phyloP scores from a whole-genome alignment of 1,140 invertebrate species.

The Helicoverpa armigera region DNA sequence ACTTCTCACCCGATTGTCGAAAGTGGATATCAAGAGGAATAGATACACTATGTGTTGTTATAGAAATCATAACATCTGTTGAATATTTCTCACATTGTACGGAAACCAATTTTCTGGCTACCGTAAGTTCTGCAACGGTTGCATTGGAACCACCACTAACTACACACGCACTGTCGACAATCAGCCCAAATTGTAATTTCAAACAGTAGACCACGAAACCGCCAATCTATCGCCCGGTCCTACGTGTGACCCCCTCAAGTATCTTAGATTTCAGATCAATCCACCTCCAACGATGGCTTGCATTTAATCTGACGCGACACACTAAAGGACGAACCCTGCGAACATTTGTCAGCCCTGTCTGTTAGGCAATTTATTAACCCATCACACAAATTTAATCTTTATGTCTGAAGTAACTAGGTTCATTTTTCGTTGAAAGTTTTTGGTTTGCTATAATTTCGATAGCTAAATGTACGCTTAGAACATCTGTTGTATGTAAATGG shows the following conservation, averaged over 20 bases:
- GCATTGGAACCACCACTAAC: too few species aligned
- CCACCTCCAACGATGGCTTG: slow-evolving; percentile 47
- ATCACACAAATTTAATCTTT: slow-evolving; percentile 4
- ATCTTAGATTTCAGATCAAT: slow-evolving; percentile 49
- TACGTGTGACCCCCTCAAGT: slow-evolving; percentile 16
- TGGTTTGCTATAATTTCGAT: slow-evolving; percentile 38
- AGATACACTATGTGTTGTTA: too few species aligned
- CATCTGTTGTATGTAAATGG: slow-evolving; percentile 48
- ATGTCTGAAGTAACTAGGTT: neutral
- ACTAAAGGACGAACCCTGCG: slow-evolving; percentile 55
- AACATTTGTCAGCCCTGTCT: slow-evolving; percentile 56
- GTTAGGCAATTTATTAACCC: slow-evolving; percentile 25
- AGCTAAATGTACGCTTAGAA: slow-evolving; percentile 40
- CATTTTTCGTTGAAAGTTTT: neutral
- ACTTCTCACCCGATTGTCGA: too few species aligned
- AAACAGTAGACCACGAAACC: neutral
- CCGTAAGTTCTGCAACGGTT: too few species aligned
- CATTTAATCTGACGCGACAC: slow-evolving; percentile 62
- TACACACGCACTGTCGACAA: neutral
- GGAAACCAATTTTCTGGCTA: too few species aligned
- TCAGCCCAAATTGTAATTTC: neutral
- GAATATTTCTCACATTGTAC: too few species aligned
- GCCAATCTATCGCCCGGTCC: slow-evolving; percentile 5
- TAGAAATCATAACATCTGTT: too few species aligned
- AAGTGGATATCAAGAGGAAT: too few species aligned